Base-by-base conservation (phyloP, 2,888 invertebrate species). In the Euclidia mi region DNA sequence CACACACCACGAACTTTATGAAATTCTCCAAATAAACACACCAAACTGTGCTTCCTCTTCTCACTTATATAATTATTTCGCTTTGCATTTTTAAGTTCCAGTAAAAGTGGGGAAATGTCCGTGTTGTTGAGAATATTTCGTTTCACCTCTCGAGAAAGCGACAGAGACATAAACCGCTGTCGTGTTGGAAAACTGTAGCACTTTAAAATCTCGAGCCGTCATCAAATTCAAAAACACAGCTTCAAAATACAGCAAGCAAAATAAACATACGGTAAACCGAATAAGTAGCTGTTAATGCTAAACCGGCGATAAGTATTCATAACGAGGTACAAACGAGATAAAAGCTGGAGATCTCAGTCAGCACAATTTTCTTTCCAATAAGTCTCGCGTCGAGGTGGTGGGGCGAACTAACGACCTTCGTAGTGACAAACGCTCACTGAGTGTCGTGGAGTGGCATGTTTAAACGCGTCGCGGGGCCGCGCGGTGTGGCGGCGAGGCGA, bases 361-460 rank as follows among this genome's bases (percentile, higher is more conserved):
- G 85, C 84, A 83, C 81, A 85, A 87, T 88, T 84, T 88, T 88
- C 84, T 81, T 84, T 81, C 79, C 84, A 87, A 88, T 85, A 87
- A 83, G 79, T 83, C 75, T 75, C 79, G 74, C 69, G 63, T 69
- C 46, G 73, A 65, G 63, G 69, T 57, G 60, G 65, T 49, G 68
- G 65, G 66, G 79, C 60, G 78, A 69, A 80, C 82, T 85, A 86
- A 88, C 82, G 88, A 88, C 78, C 79, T 78, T 70, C 76, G 57
- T 47, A 58, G 80, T 79, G 81, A 81, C 83, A 80, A 78, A 79
- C 76, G 75, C 73, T 70, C 76, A 66, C 73, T 57, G 55, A 53
- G 56, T 58, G 48, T 70, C 58, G 52, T 76, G 66, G 77, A 86
- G 82, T 81, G 84, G 85, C 84, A 78, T 81, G 87, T 87, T 87